A percentile compares a stretch with the other conserved stretches of the same genome.
Evolutionary conservation across 2,113 vertebrate genomes (phyloP).

Genomic region (Sylvietta virens): DNA sequence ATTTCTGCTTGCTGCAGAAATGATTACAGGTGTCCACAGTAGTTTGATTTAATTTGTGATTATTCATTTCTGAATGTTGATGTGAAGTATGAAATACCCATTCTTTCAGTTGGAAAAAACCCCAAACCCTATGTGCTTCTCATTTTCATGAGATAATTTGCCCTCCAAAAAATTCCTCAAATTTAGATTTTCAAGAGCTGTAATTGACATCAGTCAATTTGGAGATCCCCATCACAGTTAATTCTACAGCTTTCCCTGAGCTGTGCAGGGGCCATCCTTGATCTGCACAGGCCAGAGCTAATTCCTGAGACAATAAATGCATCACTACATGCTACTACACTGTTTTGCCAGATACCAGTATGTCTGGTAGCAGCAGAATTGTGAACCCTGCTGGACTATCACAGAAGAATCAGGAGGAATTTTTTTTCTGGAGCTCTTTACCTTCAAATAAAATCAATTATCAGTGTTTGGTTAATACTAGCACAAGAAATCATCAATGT

Average conservation of each 20-base stretch:
- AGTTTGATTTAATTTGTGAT: not conserved
- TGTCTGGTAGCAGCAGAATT: not conserved
- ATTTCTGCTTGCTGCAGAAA: not conserved
- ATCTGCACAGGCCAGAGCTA: not conserved
- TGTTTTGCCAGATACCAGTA: not conserved
- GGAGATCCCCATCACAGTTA: not conserved
- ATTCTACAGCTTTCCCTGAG: not conserved
- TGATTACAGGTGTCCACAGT: not conserved
- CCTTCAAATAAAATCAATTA: not conserved
- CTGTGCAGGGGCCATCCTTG: not conserved
- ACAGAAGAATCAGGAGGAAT: not conserved
- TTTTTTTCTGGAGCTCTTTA: not conserved
- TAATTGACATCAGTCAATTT: not conserved
- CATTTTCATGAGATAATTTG: not conserved
- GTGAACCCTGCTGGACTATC: not conserved
- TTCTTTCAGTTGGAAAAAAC: not conserved
- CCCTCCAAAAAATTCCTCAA: not conserved
- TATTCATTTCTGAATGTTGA: not conserved
- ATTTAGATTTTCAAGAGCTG: not conserved
- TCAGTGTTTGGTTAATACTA: not conserved
- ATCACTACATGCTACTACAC: fast-evolving
- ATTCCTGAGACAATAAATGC: not conserved
- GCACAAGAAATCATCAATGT: not conserved
- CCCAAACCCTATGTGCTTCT: fast-evolving
- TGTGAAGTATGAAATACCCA: not conserved